Base-by-base conservation (phyloP, 2,888 invertebrate genomes). In the Leptinotarsa rubiginosa region DNA sequence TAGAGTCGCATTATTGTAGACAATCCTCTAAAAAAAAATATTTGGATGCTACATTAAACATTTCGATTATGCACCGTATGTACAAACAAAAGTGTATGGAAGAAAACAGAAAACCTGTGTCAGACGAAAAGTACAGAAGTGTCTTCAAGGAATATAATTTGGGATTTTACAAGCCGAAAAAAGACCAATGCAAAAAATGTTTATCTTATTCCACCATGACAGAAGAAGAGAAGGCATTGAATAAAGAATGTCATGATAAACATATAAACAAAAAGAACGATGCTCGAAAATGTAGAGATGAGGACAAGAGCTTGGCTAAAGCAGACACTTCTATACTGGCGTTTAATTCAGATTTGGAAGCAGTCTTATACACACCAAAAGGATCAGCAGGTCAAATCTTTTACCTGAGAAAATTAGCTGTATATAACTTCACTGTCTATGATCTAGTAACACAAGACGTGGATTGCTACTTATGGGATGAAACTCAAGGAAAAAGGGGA, bases 401-500 rank as follows among this genome's bases (percentile, higher is more conserved):
- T 31, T 31, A 31, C 31, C 31, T 31, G 31, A 31, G 31, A 31
- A 31, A 31, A 31, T 31, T 31, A 31, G 31, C 31, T 31, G 31
- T 31, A 31, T 31, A 31, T 31, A 31, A 31, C 31, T 31, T 31
- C 7, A 31, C 31, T 31, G 31, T 31, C 31, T 70, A 62, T 25
- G 25, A 70, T 25, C 47, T 70, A 62, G 31, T n/a, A 16, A 70
- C 16, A 7, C 81, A 84, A 79, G 79, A 84, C 50, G 82, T 82
- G 66, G 70, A 73, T 31, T 31, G 31, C 31, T 31, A 31, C 50
- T 84, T 82, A 50, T 82, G 83, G 83, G 79, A 84, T 77, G 81
- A 86, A 76, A 83, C 82, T 15, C 77, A 83, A 77, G 84, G 82
- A 47, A 83, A 82, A 78, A 79, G 81, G 47, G 81, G 82, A 62